phyloP scores from a whole-genome alignment of 1,140 invertebrate species.

The Polypedilum pembai region DNA sequence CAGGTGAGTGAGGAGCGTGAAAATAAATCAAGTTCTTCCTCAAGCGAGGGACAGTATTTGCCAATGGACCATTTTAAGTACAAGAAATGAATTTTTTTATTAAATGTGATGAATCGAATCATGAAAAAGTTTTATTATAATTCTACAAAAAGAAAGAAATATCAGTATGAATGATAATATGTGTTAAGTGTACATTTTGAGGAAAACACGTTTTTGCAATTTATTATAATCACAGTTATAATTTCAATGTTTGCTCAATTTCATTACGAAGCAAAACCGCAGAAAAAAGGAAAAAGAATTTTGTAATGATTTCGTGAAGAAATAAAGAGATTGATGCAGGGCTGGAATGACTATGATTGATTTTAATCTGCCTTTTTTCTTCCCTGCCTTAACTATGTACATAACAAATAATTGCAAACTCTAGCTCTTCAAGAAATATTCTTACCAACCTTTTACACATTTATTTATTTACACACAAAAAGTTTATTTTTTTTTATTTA shows the following conservation, averaged over 20 bases:
- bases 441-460: no score
- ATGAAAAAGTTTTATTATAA: no score
- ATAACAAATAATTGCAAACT: no score
- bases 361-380: no score
- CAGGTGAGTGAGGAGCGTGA: slow-evolving; percentile 55
- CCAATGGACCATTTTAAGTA: slow-evolving; percentile 3
- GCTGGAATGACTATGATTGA: not conserved
- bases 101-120: not conserved
- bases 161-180: not conserved
- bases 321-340: no score
- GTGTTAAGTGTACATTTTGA: not conserved
- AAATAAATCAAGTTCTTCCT: not conserved
- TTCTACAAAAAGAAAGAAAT: not conserved
- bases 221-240: not conserved
- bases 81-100: not conserved
- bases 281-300: not conserved
- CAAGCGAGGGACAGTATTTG: slow-evolving; percentile 1
- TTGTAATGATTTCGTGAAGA: not conserved
- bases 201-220: slow-evolving; percentile 14
- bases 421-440: no score
- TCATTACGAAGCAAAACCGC: not conserved
- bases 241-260: slow-evolving; percentile 20
- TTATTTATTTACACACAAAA: no score
- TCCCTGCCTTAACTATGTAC: no score
- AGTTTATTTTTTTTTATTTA: no score